Conservation (phyloP, 2,797 vertebrate species). For the Phrynocephalus vlangalii region DNA sequence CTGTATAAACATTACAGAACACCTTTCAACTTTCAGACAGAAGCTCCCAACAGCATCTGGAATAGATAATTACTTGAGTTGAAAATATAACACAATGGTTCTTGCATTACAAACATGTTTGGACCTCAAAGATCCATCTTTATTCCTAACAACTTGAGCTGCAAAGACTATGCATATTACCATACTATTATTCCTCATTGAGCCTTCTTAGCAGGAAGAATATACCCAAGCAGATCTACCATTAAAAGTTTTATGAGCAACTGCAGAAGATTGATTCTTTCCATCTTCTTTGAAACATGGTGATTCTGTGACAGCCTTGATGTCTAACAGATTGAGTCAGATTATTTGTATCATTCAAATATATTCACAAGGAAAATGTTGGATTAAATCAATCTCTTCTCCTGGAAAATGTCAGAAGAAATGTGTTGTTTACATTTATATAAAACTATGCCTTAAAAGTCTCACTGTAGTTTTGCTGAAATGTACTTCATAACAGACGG, state of each 20-base stretch:
- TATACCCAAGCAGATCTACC: background rate
- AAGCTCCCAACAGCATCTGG: background rate
- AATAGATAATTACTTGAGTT: background rate
- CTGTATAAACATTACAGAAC: background rate
- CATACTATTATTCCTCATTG: background rate
- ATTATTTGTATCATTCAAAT: slow-evolving; percentile 55
- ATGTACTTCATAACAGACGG: background rate
- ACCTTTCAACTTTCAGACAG: background rate
- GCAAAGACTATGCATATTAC: slow-evolving; percentile 19
- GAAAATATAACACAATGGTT: background rate
- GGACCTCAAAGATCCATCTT: background rate
- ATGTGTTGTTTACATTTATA: slow-evolving; percentile 60
- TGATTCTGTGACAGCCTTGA: slow-evolving; percentile 59
- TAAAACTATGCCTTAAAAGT: slow-evolving; percentile 34
- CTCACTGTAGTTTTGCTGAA: slow-evolving; percentile 8
- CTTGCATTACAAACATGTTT: background rate
- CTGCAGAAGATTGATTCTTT: slow-evolving; percentile 42
- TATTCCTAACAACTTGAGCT: background rate
- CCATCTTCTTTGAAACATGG: slow-evolving; percentile 56
- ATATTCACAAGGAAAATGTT: slow-evolving; percentile 49
- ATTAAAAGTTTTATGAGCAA: slow-evolving; percentile 38
- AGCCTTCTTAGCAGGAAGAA: slow-evolving; percentile 45
- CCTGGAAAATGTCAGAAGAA: slow-evolving; percentile 68
- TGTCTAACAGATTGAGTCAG: slow-evolving; percentile 59
- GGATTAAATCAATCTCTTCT: slow-evolving; percentile 58